Base-by-base conservation (phyloP, 2,888 invertebrate species). In the Dendrolimus houi region DNA sequence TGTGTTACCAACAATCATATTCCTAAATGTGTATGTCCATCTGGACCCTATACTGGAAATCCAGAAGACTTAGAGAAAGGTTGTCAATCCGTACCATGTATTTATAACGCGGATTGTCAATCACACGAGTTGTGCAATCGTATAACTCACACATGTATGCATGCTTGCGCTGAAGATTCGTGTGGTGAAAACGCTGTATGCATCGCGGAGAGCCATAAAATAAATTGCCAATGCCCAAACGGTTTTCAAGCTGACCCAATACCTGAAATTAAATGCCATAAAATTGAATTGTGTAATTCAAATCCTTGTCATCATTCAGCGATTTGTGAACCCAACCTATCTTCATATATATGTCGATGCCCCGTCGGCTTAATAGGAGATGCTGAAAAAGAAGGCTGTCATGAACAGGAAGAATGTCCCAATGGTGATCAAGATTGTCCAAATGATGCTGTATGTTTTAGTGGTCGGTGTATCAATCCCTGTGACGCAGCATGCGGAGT, bases 171-270 rank as follows among this genome's bases (percentile, higher is more conserved):
- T 62, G 94, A 95, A 75, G 94, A 95, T 66, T 94, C 95, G 2
- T 98, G 97, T 71, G 97, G 97, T 0, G 93, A 93, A 14, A 96
- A 97, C 80, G 96, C 97, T 9, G 95, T 97, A 13, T 98, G 98
- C 77, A 93, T 97, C 66, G 94, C 96, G 7, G 96, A 97, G 81
- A 94, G 96, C 70, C 96, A 97, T 75, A 94, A 94, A 74, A 93
- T 94, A 9, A 92, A 92, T 14, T 98, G 98, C 69, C 96, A 96
- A 74, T 98, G 98, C 75, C 97, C 96, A 52, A 94, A 95, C 42
- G 97, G 97, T 9, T 96, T 93, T 75, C 93, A 92, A 67, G 93
- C 96, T 1, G 95, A 96, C 77, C 97, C 97, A 2, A 83, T 96
- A 41, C 94, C 97, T n/a, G 97, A 97, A 68, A 93, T 96, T 10